A percentile compares a stretch with the other conserved stretches of the same genome.
These are phyloP conservation scores for Andrena trimmerana DNA, from an alignment of 2,888 invertebrate species.

Conservation along the genomic window DNA sequence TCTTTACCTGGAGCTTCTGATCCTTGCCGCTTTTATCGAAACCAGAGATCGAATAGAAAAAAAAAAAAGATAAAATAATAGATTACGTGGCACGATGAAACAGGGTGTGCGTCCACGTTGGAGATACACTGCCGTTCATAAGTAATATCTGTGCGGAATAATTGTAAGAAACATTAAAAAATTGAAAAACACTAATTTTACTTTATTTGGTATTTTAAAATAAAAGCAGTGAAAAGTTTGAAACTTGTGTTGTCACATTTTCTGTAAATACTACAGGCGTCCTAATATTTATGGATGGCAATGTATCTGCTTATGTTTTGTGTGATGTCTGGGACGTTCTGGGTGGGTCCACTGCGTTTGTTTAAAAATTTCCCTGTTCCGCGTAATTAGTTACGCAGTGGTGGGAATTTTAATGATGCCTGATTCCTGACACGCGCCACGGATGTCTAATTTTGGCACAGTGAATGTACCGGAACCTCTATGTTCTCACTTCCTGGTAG, in stretches of 20 bases:
- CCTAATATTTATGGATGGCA: too few species aligned
- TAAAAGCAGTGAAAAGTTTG: too few species aligned
- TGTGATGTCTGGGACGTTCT: constrained; percentile 6
- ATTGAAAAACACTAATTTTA: too few species aligned
- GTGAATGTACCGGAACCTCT: background rate
- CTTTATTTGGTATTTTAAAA: too few species aligned
- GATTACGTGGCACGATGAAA: background rate
- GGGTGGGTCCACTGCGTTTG: constrained; percentile 3
- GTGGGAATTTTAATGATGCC: constrained; percentile 24
- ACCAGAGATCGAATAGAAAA: background rate
- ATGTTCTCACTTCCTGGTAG: too few species aligned
- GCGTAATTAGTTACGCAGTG: constrained; percentile 9
- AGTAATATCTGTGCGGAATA: too few species aligned
- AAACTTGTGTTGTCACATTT: too few species aligned
- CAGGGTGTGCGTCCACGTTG: background rate
- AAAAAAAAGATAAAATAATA: background rate
- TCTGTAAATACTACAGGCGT: too few species aligned
- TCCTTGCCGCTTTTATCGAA: background rate
- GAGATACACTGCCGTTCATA: background rate
- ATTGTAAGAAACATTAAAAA: too few species aligned
- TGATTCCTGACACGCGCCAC: background rate
- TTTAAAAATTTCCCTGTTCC: background rate
- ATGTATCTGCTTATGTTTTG: background rate
- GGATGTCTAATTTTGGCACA: background rate
- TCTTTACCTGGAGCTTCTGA: background rate